Base-by-base conservation (phyloP, 2,888 invertebrate species). In the Geophilus truncorum region DNA sequence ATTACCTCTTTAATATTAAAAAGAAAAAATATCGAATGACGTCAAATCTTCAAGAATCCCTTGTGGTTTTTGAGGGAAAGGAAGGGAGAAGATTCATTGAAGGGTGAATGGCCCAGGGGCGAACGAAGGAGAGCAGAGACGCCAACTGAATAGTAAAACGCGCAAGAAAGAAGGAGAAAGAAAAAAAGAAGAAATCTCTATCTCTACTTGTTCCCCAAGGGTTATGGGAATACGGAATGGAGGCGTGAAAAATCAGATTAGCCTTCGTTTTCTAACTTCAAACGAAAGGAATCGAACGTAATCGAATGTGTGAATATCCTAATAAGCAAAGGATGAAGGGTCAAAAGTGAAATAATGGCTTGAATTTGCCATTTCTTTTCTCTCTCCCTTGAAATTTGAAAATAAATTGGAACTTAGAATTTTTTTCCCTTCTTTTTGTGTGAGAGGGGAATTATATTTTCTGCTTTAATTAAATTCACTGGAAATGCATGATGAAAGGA, bases 21-120 rank as follows among this genome's bases (percentile, higher is more conserved):
- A 70, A 70, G 70, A 70, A 70, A 70, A 70, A 70, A 70, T n/a
- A 70, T 70, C 70, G 2, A 70, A 28, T 70, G 70, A 70, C 70
- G 70, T 70, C 70, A 70, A 70, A 70, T 70, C 70, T 70, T 70
- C 51, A 28, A 70, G 70, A 70, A 70, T 70, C 70, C 70, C 70
- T 70, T 70, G 70, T 70, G 70, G 70, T 70, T 70, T 70, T 70
- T 51, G 51, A 51, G 51, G 51, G 51, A 51, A 51, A 32, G 32
- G 32, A 18, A 45, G 28, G 70, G 70, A 70, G 70, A 70, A 70
- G 70, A 70, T 70, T 70, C 70, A 70, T 70, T 28, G 70, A 70
- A 70, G 70, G 70, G 70, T 70, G 70, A 70, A 70, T 70, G 70
- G 70, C 70, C 70, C 70, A 70, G 70, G 70, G 70, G 70, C 70